Conservation (phyloP, 2,113 vertebrate genomes). For the Cathartes aura region DNA sequence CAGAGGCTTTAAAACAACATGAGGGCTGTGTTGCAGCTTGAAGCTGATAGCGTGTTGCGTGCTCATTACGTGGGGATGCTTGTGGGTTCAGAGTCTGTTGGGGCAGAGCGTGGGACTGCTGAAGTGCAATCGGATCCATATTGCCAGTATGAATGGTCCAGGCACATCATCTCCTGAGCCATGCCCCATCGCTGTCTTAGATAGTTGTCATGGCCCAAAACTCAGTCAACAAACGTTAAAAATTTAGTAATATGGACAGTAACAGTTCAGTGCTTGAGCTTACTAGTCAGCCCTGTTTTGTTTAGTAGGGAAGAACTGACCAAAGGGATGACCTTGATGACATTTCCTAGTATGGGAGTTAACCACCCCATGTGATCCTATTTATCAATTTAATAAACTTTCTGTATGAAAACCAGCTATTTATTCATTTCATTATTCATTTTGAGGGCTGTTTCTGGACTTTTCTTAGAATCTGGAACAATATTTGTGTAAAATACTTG, state of each 20-base stretch:
- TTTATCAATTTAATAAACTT: neutral
- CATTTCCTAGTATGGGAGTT: neutral
- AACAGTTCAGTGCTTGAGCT: neutral
- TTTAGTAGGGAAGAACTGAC: neutral
- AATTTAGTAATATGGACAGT: neutral
- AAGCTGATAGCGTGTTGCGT: neutral
- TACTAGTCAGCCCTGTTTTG: neutral
- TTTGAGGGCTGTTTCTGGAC: neutral
- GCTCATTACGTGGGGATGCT: neutral
- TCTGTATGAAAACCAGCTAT: neutral
- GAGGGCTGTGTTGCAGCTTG: neutral
- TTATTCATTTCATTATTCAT: neutral
- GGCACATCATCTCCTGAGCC: neutral
- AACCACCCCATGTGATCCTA: neutral
- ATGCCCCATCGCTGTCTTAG: neutral
- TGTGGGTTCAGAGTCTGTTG: neutral
- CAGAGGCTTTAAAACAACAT: neutral
- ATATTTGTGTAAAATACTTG: neutral
- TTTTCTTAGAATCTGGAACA: neutral
- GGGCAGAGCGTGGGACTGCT: neutral
- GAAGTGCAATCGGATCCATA: too few relatives aligned
- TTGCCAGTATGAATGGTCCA: accelerated
- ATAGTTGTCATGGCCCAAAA: neutral
- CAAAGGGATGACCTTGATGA: neutral
- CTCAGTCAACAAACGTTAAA: neutral